Evolutionary conservation across 2,797 vertebrate genomes (phyloP).

Genomic region (Serranus cabrilla): DNA sequence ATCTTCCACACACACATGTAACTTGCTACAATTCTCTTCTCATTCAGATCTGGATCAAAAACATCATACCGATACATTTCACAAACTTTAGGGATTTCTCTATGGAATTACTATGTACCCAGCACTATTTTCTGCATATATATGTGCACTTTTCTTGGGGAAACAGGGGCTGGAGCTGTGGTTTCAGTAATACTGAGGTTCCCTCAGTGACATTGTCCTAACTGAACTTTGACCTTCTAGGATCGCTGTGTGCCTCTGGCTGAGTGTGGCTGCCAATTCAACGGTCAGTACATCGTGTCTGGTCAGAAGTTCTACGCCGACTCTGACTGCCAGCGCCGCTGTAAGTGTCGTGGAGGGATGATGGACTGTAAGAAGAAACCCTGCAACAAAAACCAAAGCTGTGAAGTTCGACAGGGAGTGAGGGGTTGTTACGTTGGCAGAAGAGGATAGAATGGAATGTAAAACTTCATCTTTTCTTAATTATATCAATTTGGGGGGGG

Average conservation of each 20-base stretch:
- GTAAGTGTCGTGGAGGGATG: neutral
- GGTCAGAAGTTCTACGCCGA: neutral
- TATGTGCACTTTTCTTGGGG: too few species aligned
- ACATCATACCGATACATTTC: neutral
- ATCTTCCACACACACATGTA: neutral
- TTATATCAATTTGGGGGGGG: neutral
- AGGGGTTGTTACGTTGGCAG: neutral
- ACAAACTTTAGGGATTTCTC: neutral
- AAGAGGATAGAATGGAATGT: neutral
- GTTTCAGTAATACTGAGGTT: neutral
- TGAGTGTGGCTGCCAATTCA: conserved; percentile 15
- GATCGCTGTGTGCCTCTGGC: conserved; percentile 24
- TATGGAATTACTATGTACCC: too few species aligned
- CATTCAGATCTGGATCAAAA: too few species aligned
- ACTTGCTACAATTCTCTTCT: neutral
- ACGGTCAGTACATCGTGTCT: neutral
- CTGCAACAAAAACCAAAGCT: neutral
- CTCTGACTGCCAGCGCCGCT: neutral
- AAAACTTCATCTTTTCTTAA: neutral
- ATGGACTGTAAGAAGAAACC: neutral
- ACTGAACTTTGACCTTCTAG: conserved; percentile 18
- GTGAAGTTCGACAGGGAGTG: conserved; percentile 10
- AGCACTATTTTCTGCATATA: too few species aligned
- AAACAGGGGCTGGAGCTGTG: neutral
- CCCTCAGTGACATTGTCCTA: neutral